Conservation (phyloP, 2,888 invertebrate genomes). For the Eupithecia inturbata region DNA sequence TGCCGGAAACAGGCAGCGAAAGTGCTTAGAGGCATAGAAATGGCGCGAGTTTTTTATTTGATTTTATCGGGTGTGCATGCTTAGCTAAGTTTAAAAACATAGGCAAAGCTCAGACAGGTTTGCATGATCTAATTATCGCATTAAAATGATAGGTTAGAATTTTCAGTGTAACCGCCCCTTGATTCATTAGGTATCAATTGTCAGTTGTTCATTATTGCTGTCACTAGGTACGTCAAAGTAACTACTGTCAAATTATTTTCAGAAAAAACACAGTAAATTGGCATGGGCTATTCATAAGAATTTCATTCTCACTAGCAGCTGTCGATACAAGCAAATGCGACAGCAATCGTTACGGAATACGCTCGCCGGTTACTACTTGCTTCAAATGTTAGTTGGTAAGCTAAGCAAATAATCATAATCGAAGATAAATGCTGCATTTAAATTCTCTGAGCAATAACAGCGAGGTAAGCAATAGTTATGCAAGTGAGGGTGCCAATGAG, state of each 20-base stretch:
- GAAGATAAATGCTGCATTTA: conserved; percentile 1
- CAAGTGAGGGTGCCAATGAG: conserved; percentile 9
- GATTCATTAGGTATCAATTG: background rate
- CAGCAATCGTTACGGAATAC: background rate
- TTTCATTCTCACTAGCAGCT: background rate
- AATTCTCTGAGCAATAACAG: conserved; percentile 4
- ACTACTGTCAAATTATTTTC: too few species aligned
- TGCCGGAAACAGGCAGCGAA: conserved; percentile 34
- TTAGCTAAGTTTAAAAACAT: background rate
- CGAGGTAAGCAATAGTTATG: background rate
- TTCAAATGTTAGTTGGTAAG: background rate
- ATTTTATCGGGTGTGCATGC: conserved; percentile 11
- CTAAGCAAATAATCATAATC: background rate
- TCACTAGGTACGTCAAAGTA: background rate
- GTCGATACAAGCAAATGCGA: background rate
- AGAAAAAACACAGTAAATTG: background rate
- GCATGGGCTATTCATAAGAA: background rate
- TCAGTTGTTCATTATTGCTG: background rate
- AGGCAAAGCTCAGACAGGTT: background rate
- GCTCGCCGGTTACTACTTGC: background rate
- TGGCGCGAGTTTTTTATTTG: conserved; percentile 29
- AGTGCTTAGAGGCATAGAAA: conserved; percentile 38
- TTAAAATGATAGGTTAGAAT: background rate
- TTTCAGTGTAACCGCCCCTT: background rate
- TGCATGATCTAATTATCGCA: background rate